Conservation (phyloP, 2,113 vertebrate species). For the Mormyrus iriodes region DNA sequence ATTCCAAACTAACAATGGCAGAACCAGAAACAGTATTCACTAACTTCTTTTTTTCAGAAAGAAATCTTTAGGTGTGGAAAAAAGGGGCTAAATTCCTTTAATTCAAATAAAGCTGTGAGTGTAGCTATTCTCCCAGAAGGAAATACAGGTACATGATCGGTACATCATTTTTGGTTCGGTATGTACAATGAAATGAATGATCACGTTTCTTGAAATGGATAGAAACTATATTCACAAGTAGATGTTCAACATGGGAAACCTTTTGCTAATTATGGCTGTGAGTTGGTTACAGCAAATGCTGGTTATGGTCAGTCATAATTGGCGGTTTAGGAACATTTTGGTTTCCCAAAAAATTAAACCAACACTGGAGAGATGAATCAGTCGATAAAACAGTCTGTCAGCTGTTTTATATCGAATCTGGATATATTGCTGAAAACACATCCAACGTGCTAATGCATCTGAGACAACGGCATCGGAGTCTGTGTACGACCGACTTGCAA, state of each 20-base stretch:
- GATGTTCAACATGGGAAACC: neutral
- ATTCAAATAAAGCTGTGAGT: neutral
- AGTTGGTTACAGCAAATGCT: neutral
- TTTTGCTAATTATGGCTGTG: neutral
- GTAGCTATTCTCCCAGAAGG: neutral
- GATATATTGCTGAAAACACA: neutral
- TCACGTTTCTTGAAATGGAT: neutral
- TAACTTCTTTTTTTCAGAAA: neutral
- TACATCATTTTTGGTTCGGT: neutral
- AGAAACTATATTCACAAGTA: neutral
- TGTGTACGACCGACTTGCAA: neutral
- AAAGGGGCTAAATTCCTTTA: neutral
- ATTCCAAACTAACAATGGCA: neutral
- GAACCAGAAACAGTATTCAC: neutral
- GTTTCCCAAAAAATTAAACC: neutral
- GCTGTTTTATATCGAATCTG: neutral
- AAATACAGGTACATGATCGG: neutral
- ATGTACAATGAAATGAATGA: neutral
- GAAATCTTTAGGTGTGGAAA: neutral
- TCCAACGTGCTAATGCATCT: neutral
- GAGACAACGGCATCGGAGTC: neutral
- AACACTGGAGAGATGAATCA: neutral
- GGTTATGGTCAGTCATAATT: neutral
- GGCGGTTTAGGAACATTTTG: neutral
- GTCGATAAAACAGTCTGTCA: neutral